Evolutionary conservation across 2,888 invertebrate genomes (phyloP), one percentile per base, ranked within the genome.

Genomic region (Actias luna): DNA sequence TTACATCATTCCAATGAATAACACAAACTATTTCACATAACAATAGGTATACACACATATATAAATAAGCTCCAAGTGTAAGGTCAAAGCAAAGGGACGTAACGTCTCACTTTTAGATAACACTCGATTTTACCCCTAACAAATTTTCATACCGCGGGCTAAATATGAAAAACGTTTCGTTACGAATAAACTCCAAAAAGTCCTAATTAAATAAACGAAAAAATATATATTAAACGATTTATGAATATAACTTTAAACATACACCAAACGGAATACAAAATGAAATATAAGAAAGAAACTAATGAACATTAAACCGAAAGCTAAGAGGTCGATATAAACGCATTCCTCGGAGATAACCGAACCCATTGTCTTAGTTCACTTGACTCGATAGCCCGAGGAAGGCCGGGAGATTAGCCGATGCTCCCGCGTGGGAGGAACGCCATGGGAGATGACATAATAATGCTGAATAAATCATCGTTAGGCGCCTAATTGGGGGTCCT

Each of bases 401-500:
- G 25, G 71, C 74, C 63, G 70, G 72, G 72, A 74, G 80, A 77
- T 78, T 78, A 77, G 73, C 71, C 63, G 80, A 76, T 78, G 78
- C 77, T 72, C 71, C 63, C 59, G 75, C 82, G 82, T 83, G 81
- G 83, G 83, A 75, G 64, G 83, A 60, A 64, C 69, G 61, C 61
- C 57, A 52, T 60, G 60, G 60, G 67, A 58, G 69, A 69, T 67
- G 70, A 68, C 69, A 70, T 78, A 78, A 77, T 79, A 77, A 72
- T 73, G 71, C 68, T 78, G 80, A 79, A 83, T 81, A 78, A 79
- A 78, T 80, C 80, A 84, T 82, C 76, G 69, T 66, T 70, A 62
- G 65, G 73, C 60, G 63, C 59, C 62, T 16, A 7, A 69, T 75
- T 71, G 69, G 75, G 71, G 78, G 65, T 71, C 75, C 71, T 61